These are phyloP conservation scores for Archilochus colubris DNA, from an alignment of 2,113 vertebrate genomes.

Conservation along the genomic window DNA sequence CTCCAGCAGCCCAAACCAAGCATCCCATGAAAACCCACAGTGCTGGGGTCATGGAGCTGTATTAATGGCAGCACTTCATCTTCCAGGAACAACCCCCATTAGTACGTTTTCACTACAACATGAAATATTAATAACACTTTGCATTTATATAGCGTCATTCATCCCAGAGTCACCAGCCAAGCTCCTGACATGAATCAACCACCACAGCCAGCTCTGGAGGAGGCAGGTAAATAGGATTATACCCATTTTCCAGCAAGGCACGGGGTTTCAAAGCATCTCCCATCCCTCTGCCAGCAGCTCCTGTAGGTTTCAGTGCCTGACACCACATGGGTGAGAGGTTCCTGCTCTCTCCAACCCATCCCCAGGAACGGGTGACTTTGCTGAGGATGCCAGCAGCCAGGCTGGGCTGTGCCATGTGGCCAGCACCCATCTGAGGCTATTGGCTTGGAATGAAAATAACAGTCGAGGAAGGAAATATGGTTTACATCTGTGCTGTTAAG, in stretches of 20 bases:
- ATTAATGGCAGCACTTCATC: constrained; percentile 52
- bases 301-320: no score
- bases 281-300: no score
- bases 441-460: not conserved
- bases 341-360: no score
- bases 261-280: not conserved
- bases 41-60: not conserved
- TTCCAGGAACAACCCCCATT: constrained; percentile 59
- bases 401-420: rapidly evolving
- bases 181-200: constrained; percentile 54
- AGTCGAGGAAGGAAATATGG: not conserved
- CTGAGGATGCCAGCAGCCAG: not conserved
- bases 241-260: not conserved
- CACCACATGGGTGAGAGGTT: no score
- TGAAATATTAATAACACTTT: constrained; percentile 70
- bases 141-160: constrained; percentile 65
- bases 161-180: constrained; percentile 43
- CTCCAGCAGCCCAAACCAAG: not conserved
- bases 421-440: not conserved
- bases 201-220: not conserved
- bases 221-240: not conserved
- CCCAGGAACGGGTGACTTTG: no score
- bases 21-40: not conserved
- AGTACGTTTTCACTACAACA: constrained; percentile 60
- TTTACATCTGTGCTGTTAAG: not conserved